Evolutionary conservation across 2,797 vertebrate species (phyloP).

Genomic region (Neosilurus hyrtlii): DNA sequence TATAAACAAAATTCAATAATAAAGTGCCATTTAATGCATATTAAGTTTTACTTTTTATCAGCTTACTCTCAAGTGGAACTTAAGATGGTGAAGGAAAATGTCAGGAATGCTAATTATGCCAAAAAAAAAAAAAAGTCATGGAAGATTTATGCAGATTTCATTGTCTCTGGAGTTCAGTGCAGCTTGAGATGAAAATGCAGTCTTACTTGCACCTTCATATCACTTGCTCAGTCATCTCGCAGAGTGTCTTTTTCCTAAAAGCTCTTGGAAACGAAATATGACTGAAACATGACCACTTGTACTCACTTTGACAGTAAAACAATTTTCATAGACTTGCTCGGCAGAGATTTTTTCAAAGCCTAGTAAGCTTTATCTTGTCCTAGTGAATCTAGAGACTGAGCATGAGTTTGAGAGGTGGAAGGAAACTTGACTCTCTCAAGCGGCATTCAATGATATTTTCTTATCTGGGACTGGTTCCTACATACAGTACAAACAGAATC

Average conservation of each 20-base stretch:
- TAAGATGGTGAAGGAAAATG: too few species aligned
- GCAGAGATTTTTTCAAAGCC: not conserved
- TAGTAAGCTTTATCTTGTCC: not conserved
- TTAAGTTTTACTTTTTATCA: not conserved
- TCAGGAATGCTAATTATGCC: too few species aligned
- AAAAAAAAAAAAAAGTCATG: too few species aligned
- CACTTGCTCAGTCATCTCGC: not conserved
- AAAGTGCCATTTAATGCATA: not conserved
- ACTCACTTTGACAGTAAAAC: not conserved
- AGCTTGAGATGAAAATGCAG: not conserved
- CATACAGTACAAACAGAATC: too few species aligned
- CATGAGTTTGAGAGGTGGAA: not conserved
- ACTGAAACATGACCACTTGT: not conserved
- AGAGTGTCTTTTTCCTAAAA: not conserved
- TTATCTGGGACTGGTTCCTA: too few species aligned
- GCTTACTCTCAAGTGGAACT: too few species aligned
- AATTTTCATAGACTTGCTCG: not conserved
- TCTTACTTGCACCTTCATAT: not conserved
- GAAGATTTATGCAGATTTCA: not conserved
- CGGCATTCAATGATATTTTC: too few species aligned
- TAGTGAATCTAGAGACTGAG: not conserved
- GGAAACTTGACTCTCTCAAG: not conserved
- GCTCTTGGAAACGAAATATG: not conserved
- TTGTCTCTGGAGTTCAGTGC: not conserved
- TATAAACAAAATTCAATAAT: not conserved